These are phyloP conservation scores for Nomada goodeniana DNA, from an alignment of 2,888 invertebrate species.

Conservation along the genomic window DNA sequence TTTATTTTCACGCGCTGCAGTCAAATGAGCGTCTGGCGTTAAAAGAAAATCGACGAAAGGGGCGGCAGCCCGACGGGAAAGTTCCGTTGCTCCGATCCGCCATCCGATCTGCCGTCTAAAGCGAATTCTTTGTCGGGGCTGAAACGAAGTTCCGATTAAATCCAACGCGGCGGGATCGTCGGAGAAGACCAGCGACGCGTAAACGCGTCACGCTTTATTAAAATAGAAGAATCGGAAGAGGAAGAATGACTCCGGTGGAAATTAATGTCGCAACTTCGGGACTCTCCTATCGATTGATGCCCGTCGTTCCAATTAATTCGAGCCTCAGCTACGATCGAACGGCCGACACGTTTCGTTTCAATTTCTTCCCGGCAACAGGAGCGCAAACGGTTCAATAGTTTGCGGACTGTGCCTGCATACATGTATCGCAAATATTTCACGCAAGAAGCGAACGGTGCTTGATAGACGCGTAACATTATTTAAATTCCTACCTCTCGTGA, in stretches of 20 bases:
- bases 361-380: not conserved
- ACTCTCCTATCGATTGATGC: not conserved
- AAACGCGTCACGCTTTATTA: conserved; percentile 41
- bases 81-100: conserved; percentile 40
- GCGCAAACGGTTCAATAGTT: not conserved
- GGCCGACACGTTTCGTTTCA: not conserved
- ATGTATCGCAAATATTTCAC: not conserved
- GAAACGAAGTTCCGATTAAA: conserved; percentile 70
- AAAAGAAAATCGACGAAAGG: not conserved
- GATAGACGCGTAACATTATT: not conserved
- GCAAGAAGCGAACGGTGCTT: not conserved
- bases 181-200: conserved; percentile 25
- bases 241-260: not conserved
- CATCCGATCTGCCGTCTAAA: conserved; percentile 27
- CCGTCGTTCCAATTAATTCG: conserved; percentile 4
- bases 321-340: not conserved
- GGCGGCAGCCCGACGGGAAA: conserved; percentile 33
- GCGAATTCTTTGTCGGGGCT: conserved; percentile 58
- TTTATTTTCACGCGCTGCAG: not conserved
- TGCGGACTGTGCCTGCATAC: not conserved
- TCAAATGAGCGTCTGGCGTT: not conserved
- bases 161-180: conserved; percentile 20
- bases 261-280: conserved; percentile 27
- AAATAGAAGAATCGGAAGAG: conserved; percentile 16
- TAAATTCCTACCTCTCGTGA: not conserved